Conservation (phyloP, 2,113 vertebrate species). For the Rhea pennata region DNA sequence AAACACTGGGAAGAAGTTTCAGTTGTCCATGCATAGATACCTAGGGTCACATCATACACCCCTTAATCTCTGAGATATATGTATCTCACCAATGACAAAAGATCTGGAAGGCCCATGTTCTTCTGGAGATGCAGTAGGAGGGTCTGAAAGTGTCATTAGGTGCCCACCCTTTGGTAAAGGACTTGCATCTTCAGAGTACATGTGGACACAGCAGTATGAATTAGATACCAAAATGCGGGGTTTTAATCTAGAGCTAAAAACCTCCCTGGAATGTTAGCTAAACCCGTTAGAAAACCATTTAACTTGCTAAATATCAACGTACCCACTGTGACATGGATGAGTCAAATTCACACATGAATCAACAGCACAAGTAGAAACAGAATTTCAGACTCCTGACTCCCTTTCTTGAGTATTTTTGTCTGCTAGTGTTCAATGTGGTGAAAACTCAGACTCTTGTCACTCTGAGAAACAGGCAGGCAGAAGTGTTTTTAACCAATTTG, state of each 20-base stretch:
- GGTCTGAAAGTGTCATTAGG: rapidly evolving
- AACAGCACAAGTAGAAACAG: neutral
- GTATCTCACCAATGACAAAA: neutral
- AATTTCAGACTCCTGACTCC: neutral
- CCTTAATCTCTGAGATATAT: neutral
- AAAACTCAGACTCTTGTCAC: neutral
- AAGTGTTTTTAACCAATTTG: neutral
- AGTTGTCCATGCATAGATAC: neutral
- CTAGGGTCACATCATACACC: neutral
- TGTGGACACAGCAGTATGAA: rapidly evolving
- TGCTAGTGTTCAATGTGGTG: neutral
- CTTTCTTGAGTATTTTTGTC: neutral
- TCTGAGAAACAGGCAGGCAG: neutral
- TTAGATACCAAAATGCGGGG: neutral
- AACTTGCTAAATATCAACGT: neutral
- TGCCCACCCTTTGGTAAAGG: neutral
- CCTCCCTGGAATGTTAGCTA: neutral
- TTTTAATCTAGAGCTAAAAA: neutral
- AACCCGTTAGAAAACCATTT: neutral
- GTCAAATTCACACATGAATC: neutral
- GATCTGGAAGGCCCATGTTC: neutral
- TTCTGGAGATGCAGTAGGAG: neutral
- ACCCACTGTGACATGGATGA: neutral
- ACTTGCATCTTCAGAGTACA: neutral
- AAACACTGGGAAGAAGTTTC: neutral